Evolutionary conservation across 2,888 invertebrate species (phyloP).

Genomic region (Melinaea marsaeus): DNA sequence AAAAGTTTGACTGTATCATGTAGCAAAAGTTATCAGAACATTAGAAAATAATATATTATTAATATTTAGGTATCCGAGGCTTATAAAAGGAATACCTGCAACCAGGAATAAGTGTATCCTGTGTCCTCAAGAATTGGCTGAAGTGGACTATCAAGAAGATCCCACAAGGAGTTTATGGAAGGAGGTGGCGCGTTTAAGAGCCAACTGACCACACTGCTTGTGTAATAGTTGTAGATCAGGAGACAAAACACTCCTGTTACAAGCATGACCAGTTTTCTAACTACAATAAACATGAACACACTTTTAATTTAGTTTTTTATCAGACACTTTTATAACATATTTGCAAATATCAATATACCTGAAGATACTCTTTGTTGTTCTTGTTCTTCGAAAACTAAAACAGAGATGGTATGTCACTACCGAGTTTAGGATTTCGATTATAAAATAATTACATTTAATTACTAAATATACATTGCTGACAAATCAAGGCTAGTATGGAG

Average conservation of each 20-base stretch:
- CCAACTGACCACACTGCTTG: constrained; percentile 78
- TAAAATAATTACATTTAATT: constrained; percentile 33
- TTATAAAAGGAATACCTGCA: constrained; percentile 43
- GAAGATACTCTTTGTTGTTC: constrained; percentile 38
- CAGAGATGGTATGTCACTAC: not conserved
- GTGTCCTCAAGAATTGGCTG: constrained; percentile 70
- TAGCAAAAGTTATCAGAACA: too few relatives aligned
- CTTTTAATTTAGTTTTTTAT: not conserved
- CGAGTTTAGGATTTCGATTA: too few relatives aligned
- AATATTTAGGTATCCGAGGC: constrained; percentile 28
- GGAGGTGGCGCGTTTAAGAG: constrained; percentile 72
- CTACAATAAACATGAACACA: constrained; percentile 35
- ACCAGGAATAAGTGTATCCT: constrained; percentile 68
- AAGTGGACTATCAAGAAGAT: constrained; percentile 70
- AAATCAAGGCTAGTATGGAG: constrained; percentile 60
- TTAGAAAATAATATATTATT: constrained; percentile 40
- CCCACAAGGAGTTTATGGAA: constrained; percentile 68
- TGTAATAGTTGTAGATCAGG: constrained; percentile 78
- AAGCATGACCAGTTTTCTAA: constrained; percentile 52
- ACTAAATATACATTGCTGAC: constrained; percentile 68
- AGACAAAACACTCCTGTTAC: constrained; percentile 61
- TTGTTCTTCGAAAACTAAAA: constrained; percentile 60
- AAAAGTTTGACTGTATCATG: too few relatives aligned
- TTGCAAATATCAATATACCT: constrained; percentile 40
- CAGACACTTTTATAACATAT: too few relatives aligned